Evolutionary conservation across 1,140 invertebrate genomes (phyloP).

Genomic region (Brachionus koreanus): DNA sequence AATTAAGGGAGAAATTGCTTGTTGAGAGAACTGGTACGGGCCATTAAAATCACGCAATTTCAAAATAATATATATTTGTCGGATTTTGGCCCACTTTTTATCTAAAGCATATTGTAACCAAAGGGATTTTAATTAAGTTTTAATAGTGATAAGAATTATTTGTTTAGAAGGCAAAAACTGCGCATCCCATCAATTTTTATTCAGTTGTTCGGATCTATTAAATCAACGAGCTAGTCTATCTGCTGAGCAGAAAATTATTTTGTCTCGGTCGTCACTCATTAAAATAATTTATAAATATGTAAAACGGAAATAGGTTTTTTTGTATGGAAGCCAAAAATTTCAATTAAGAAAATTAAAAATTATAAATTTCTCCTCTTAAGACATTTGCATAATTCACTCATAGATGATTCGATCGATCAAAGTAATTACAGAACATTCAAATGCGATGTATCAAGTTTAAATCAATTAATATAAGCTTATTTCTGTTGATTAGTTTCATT

Average conservation of each 20-base stretch:
- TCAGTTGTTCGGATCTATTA: constrained; percentile 1
- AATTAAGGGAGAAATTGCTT: not conserved
- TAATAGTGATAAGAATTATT: not conserved
- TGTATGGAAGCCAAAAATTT: not conserved
- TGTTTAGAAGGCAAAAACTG: not conserved
- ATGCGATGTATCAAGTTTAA: not conserved
- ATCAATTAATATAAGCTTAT: not conserved
- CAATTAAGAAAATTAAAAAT: constrained; percentile 1
- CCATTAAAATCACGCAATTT: not conserved
- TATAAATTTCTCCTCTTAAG: not conserved
- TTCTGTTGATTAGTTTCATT: not conserved
- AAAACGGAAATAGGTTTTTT: not conserved
- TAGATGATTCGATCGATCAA: not conserved
- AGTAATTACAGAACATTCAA: not conserved
- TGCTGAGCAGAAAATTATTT: not conserved
- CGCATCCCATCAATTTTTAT: not conserved
- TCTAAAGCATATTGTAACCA: not conserved
- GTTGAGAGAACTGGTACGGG: not conserved
- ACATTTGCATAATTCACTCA: not conserved
- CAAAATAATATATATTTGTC: not conserved
- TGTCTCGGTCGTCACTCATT: not conserved
- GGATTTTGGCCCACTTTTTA: not conserved
- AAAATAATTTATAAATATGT: not conserved
- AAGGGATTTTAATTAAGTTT: not conserved
- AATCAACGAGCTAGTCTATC: not conserved